These are phyloP conservation scores for Apolygus lucorum DNA, from an alignment of 1,140 invertebrate genomes.

Conservation along the genomic window DNA sequence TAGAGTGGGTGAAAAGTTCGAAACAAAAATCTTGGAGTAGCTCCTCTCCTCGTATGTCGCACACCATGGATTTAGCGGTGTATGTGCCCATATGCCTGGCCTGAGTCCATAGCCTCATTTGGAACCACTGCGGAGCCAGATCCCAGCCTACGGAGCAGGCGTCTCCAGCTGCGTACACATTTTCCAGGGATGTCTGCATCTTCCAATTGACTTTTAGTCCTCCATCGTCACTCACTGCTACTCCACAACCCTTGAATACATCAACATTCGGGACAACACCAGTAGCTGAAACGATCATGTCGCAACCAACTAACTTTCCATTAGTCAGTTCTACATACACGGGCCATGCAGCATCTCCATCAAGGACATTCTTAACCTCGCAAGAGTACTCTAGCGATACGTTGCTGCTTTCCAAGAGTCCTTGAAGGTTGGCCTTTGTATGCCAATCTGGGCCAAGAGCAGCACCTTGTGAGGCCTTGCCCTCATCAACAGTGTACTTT, in stretches of 20 bases:
- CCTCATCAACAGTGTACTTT: constrained; percentile 51
- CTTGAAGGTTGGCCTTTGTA: constrained; percentile 54
- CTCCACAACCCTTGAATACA: constrained; percentile 43
- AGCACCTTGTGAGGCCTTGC: constrained; percentile 49
- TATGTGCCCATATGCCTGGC: constrained; percentile 94
- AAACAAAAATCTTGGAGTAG: constrained; percentile 87
- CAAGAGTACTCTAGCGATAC: constrained; percentile 56
- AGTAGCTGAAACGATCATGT: constrained; percentile 91
- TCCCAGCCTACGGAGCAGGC: constrained; percentile 75
- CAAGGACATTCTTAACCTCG: constrained; percentile 48
- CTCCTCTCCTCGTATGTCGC: constrained; percentile 49
- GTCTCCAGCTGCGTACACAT: constrained; percentile 93
- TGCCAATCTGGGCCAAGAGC: constrained; percentile 96
- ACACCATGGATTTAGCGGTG: constrained; percentile 83
- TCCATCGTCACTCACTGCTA: constrained; percentile 57
- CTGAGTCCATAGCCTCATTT: constrained; percentile 96
- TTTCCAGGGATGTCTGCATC: constrained; percentile 67
- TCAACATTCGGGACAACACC: constrained; percentile 71
- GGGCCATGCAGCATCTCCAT: constrained; percentile 51
- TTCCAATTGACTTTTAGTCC: constrained; percentile 75
- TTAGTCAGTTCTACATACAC: constrained; percentile 67
- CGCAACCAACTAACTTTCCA: constrained; percentile 66
- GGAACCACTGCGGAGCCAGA: constrained; percentile 78
- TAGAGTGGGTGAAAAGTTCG: constrained; percentile 94
- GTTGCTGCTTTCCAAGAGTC: constrained; percentile 38